These are phyloP conservation scores for Daphoenositta chrysoptera DNA, from an alignment of 2,113 vertebrate species.

Conservation along the genomic window DNA sequence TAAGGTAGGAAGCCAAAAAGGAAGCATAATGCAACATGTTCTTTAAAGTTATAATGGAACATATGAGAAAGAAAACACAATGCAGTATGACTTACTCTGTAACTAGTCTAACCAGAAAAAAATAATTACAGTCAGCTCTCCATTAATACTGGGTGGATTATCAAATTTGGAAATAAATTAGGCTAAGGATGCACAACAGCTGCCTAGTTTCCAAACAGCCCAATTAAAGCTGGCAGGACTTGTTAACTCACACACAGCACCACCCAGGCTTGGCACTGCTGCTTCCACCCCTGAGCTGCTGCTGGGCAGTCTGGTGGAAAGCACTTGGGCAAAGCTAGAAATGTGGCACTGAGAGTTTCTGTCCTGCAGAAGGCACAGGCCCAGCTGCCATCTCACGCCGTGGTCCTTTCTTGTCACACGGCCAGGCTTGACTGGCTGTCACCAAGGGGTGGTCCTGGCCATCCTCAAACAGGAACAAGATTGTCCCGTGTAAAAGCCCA, in stretches of 20 bases:
- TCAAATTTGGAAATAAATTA: slow-evolving; percentile 59
- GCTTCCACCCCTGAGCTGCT: background rate
- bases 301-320: background rate
- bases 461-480: background rate
- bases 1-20: slow-evolving; percentile 51
- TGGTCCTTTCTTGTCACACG: background rate
- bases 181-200: slow-evolving; percentile 21
- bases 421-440: background rate
- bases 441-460: background rate
- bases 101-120: slow-evolving; percentile 51
- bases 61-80: slow-evolving; percentile 19
- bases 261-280: background rate
- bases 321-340: background rate
- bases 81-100: background rate
- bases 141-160: slow-evolving; percentile 53
- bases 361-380: background rate
- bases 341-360: background rate
- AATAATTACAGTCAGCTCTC: slow-evolving; percentile 38
- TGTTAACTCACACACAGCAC: background rate
- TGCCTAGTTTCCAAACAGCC: slow-evolving; percentile 34
- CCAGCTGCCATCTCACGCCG: background rate
- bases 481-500: background rate
- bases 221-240: slow-evolving; percentile 31
- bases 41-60: slow-evolving; percentile 30
- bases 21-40: slow-evolving; percentile 28